Evolutionary conservation across 2,113 vertebrate species (phyloP), one percentile per base, ranked within the genome.

Genomic region (Oceanodroma tethys): DNA sequence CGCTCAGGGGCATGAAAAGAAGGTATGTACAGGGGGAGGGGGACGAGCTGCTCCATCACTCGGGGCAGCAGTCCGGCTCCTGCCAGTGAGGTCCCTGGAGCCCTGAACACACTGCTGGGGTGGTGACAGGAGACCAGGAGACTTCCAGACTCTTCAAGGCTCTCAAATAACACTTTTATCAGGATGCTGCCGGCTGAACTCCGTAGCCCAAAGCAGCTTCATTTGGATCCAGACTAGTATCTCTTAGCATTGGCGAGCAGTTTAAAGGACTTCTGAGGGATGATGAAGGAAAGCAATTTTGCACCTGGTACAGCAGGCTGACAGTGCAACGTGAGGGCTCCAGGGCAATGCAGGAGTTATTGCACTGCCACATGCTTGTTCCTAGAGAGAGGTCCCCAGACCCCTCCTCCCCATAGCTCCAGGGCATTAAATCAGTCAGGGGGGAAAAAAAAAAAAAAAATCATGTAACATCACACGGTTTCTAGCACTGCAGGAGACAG

Each of bases 21-120:
- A 98, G 95, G 97, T 86, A 96, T 97, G 98, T 84, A 95, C 71
- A 95, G 94, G 94, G 95, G 95, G 95, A 96, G 95, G 91, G 93
- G 80, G 73, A 52, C 2, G 16, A 81, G 82, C 93, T 83, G 74
- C 87, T 86, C 83, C 89, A 85, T 83, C 84, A 75, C 73, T 42
- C 40, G 0, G 36, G 82, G 90, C 87, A 72, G 83, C 59, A 40
- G 47, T 86, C 83, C 60, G 56, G 55, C 79, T 94, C 34, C 89
- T 6, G 6, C 34, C 10, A 1, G 6, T 4, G 3, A 36, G 13
- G 8, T 76, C 52, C n/a, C 34, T 0, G 0, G 17, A 30, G 48
- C 48, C 47, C 36, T 8, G 5, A 26, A 20, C 58, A 16, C 0
- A 1, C 53, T 34, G 59, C 50, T 58, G 48, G 34, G 20, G 32